Evolutionary conservation across 2,113 vertebrate genomes (phyloP).

Genomic region (Antennarius striatus): DNA sequence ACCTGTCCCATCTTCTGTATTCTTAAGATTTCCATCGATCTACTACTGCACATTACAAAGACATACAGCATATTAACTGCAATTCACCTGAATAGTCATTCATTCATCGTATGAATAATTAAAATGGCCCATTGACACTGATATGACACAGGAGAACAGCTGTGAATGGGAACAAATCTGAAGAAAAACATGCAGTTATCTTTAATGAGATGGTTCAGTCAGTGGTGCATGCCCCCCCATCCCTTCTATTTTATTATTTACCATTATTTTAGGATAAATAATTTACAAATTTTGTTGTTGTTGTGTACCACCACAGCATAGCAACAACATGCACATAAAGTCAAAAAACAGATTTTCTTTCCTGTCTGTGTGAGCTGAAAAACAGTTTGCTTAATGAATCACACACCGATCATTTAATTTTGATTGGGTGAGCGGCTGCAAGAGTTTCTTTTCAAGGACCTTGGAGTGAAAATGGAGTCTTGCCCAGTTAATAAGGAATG

Average conservation of each 20-base stretch:
- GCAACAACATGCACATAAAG: neutral
- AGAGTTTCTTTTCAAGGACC: slow-evolving; percentile 44
- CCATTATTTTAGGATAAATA: slow-evolving; percentile 54
- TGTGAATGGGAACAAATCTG: slow-evolving; percentile 7
- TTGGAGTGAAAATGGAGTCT: slow-evolving; percentile 60
- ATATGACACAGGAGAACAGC: slow-evolving; percentile 17
- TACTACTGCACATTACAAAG: neutral
- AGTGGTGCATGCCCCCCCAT: slow-evolving; percentile 14
- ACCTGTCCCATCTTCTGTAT: slow-evolving; percentile 6
- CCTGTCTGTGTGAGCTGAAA: slow-evolving; percentile 14
- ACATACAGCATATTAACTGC: neutral
- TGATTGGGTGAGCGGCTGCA: slow-evolving; percentile 41
- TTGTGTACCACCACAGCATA: slow-evolving; percentile 6
- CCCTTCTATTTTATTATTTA: slow-evolving; percentile 10
- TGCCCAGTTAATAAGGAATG: slow-evolving; percentile 49
- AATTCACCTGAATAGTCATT: slow-evolving; percentile 23
- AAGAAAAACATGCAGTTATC: neutral
- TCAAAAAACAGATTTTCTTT: slow-evolving; percentile 26
- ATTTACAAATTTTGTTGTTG: slow-evolving; percentile 39
- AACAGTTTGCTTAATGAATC: slow-evolving; percentile 53
- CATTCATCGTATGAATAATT: slow-evolving; percentile 31
- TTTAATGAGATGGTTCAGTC: slow-evolving; percentile 46
- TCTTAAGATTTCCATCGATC: neutral
- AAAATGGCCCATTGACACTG: slow-evolving; percentile 21
- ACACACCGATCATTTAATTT: slow-evolving; percentile 53